phyloP scores from a whole-genome alignment of 1,140 invertebrate genomes.

The Aricia agestis region DNA sequence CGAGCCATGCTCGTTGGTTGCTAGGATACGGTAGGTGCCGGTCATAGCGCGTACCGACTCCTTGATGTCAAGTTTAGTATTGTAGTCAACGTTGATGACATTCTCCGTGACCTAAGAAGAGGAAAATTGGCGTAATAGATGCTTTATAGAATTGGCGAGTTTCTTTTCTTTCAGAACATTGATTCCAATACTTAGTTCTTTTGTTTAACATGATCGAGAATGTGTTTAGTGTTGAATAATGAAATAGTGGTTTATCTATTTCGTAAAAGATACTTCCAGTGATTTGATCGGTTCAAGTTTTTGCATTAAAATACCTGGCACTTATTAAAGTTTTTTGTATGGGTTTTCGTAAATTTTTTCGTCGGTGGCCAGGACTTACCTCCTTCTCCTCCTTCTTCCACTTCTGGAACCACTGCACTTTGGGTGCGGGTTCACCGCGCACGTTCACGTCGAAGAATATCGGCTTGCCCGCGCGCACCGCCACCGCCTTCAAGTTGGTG shows the following conservation, averaged over 20 bases:
- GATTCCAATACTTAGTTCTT: too few species aligned
- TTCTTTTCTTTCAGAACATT: too few species aligned
- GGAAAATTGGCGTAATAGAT: not conserved
- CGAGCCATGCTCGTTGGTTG: conserved; percentile 93
- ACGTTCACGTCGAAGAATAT: conserved; percentile 96
- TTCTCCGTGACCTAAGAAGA: conserved; percentile 74
- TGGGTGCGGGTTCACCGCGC: conserved; percentile 95
- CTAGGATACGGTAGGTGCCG: conserved; percentile 93
- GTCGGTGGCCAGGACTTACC: conserved; percentile 35
- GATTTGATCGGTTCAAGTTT: too few species aligned
- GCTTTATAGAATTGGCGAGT: too few species aligned
- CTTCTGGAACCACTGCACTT: conserved; percentile 89
- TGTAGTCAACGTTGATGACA: conserved; percentile 94
- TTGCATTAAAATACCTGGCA: too few species aligned
- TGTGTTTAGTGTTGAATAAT: too few species aligned
- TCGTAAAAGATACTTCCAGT: too few species aligned
- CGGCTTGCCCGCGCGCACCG: conserved; percentile 92
- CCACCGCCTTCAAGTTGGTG: conserved; percentile 93
- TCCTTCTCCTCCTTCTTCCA: conserved; percentile 75
- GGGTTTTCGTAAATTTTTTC: not conserved
- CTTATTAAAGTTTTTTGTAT: too few species aligned
- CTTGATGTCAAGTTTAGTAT: conserved; percentile 92
- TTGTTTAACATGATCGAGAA: too few species aligned
- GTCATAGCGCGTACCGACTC: conserved; percentile 90
- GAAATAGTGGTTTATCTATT: too few species aligned